Evolutionary conservation across 1,140 invertebrate genomes (phyloP), one percentile per base, ranked within the genome.

Genomic region (Laupala kohalensis): DNA sequence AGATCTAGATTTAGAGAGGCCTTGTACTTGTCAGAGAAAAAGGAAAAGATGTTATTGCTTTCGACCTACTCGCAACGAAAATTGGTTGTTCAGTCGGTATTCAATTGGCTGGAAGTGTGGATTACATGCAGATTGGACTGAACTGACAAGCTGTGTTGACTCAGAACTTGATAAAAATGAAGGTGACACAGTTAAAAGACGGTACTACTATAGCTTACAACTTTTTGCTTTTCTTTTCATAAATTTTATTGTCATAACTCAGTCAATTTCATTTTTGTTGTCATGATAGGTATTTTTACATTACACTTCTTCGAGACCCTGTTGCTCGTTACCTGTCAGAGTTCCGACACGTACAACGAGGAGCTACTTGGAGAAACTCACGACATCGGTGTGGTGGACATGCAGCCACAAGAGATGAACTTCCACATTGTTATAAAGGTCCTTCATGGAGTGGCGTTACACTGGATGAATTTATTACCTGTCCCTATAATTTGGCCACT

Each of bases 91-190:
- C 83, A 98, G 95, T 78, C 87, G 97, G 76, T 98, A 98, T 82
- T 98, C 96, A 6, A 98, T 95, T 23, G 97, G 97, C 67, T 99
- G 97, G 97, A 94, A 94, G 77, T 99, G 97, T 84, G 97, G 97
- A 69, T 83, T 99, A 23, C 97, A 99, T 83, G 96, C 97, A 12
- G 94, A 99, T 83, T 99, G 95, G 92, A 98, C 97, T 15, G 96
- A 99, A 83, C 80, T 99, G 70, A 95, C 93, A 13, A 88, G 87
- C 77, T 93, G 94, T 82, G 94, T 96, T 64, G 92, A 95, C 79
- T 86, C 87, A 65, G 92, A 93, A 77, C 84, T 96, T 75, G 92
- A 95, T 78, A 89, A 92, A 81, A 89, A 92, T 76, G 93, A 96
- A 81, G 92, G 91, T 12, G 87, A 90, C 69, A 84, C 85, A 5